Percentiles rank a stretch among this genome's conserved stretches.
These are phyloP conservation scores for Heliconius cydno DNA, from an alignment of 2,888 invertebrate genomes.

Conservation along the genomic window DNA sequence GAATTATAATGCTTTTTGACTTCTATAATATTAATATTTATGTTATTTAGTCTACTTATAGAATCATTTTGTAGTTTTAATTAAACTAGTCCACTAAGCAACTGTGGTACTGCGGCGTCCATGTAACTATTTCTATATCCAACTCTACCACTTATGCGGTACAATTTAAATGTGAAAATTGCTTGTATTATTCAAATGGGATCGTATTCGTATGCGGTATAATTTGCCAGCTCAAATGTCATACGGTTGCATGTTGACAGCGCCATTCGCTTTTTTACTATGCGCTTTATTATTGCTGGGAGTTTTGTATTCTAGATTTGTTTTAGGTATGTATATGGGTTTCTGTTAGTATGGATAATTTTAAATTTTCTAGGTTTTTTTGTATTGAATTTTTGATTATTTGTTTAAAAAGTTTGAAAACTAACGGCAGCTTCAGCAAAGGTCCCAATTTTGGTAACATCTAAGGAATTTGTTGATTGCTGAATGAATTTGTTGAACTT, in stretches of 20 bases:
- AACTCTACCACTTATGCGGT: not conserved
- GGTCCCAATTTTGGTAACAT: too few relatives aligned
- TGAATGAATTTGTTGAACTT: too few relatives aligned
- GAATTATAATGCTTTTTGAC: too few relatives aligned
- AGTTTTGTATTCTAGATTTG: conserved; percentile 24
- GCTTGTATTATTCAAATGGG: conserved; percentile 3
- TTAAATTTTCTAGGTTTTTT: not conserved
- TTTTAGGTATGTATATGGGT: not conserved
- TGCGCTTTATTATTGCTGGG: conserved; percentile 4
- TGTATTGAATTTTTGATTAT: too few relatives aligned
- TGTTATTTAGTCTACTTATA: too few relatives aligned
- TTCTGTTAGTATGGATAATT: not conserved
- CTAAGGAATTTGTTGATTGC: too few relatives aligned
- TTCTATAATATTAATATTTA: too few relatives aligned
- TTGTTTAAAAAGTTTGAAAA: too few relatives aligned
- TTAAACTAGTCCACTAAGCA: not conserved
- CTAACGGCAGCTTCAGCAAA: too few relatives aligned
- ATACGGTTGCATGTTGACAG: conserved; percentile 28
- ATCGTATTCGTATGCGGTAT: conserved; percentile 21
- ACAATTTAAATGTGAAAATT: conserved; percentile 8
- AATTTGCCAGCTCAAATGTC: conserved; percentile 27
- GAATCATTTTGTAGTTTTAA: not conserved
- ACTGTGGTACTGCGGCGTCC: not conserved
- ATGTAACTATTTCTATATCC: not conserved
- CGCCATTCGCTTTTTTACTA: conserved; percentile 34